Evolutionary conservation across 1,140 invertebrate genomes (phyloP).

Genomic region (Achroia grisella): DNA sequence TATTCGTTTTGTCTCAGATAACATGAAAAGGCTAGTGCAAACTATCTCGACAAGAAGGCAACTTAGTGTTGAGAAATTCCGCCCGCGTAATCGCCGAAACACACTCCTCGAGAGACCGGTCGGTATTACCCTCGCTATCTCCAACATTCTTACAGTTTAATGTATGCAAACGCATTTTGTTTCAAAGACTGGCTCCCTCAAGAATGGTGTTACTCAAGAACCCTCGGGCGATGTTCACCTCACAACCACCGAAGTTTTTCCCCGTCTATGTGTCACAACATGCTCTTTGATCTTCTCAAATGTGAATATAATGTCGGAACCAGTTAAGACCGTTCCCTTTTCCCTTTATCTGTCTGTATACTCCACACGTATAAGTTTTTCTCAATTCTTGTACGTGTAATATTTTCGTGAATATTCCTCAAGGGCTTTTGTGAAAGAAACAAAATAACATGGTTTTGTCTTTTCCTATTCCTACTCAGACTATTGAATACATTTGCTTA

Average conservation of each 20-base stretch:
- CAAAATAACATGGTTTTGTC: conserved; percentile 51
- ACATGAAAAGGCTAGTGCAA: conserved; percentile 55
- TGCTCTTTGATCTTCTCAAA: conserved; percentile 68
- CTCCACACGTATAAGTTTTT: conserved; percentile 39
- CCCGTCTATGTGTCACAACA: conserved; percentile 54
- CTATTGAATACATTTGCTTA: conserved; percentile 50
- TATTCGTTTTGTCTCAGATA: conserved; percentile 55
- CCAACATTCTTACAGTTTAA: conserved; percentile 71
- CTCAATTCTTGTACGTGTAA: conserved; percentile 23
- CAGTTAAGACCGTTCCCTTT: conserved; percentile 55
- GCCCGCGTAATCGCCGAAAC: conserved; percentile 69
- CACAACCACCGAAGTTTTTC: conserved; percentile 46
- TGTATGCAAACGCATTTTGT: conserved; percentile 74
- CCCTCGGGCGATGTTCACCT: conserved; percentile 49
- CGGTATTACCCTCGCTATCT: conserved; percentile 59
- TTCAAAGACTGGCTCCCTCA: conserved; percentile 68
- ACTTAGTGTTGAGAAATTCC: conserved; percentile 59
- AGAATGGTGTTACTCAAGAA: conserved; percentile 52
- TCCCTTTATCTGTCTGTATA: conserved; percentile 40
- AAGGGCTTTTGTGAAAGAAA: conserved; percentile 37
- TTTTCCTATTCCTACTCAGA: conserved; percentile 38
- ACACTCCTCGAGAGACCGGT: conserved; percentile 47
- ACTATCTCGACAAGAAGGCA: conserved; percentile 56
- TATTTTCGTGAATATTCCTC: conserved; percentile 42
- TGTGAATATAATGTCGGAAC: conserved; percentile 67